phyloP scores from a whole-genome alignment of 2,888 invertebrate genomes.

The Ceratothoa steindachneri region DNA sequence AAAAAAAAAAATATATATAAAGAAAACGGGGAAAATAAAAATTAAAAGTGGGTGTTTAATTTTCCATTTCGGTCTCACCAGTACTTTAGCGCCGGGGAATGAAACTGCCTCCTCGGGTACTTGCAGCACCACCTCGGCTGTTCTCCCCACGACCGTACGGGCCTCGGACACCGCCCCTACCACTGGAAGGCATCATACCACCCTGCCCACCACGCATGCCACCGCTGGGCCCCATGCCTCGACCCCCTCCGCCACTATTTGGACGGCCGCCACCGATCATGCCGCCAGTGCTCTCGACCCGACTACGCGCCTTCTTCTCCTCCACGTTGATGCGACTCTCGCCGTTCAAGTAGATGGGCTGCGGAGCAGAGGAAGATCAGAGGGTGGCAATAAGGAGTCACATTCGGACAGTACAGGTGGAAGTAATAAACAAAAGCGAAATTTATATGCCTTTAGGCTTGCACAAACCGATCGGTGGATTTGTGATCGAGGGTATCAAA shows the following conservation, averaged over 20 bases:
- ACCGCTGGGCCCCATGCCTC: background rate
- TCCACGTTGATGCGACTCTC: conserved; percentile 39
- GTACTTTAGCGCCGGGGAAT: background rate
- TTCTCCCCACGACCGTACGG: background rate
- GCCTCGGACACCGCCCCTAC: conserved; percentile 1
- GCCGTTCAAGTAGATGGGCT: conserved; percentile 39
- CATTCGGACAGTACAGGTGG: too few species aligned
- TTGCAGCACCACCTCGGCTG: background rate
- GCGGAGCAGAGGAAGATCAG: background rate
- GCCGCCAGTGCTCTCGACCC: background rate
- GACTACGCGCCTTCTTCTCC: conserved; percentile 37
- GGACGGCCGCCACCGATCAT: background rate
- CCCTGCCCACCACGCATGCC: conserved; percentile 5
- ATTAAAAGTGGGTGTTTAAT: background rate
- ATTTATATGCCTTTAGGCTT: too few species aligned
- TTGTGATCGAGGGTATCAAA: too few species aligned
- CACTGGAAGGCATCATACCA: background rate
- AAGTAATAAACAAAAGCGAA: too few species aligned
- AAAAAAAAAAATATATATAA: background rate
- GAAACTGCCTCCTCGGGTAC: background rate
- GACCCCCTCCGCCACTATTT: background rate
- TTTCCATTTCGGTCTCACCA: background rate
- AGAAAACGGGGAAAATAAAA: background rate
- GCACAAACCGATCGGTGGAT: too few species aligned
- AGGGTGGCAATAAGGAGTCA: too few species aligned